Conservation (phyloP, 1,140 invertebrate species). For the Monochamus saltuarius region DNA sequence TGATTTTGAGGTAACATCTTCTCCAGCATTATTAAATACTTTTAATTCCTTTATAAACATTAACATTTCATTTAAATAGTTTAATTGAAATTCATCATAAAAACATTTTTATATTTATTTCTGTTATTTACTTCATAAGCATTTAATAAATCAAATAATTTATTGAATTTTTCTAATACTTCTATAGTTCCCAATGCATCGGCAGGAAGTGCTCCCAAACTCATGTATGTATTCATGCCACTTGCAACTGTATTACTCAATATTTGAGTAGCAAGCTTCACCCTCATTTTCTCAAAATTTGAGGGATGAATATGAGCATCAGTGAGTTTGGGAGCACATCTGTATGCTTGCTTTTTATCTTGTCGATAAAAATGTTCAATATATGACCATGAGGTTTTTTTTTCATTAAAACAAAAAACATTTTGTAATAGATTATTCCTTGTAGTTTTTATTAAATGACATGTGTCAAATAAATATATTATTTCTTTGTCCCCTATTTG, state of each 20-base stretch:
- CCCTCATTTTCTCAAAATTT: slow-evolving; percentile 7
- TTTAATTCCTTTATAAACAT: background rate
- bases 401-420: background rate
- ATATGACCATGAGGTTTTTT: background rate
- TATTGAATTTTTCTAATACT: background rate
- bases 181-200: background rate
- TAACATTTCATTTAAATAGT: too few species aligned
- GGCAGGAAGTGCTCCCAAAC: slow-evolving; percentile 1
- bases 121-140: background rate
- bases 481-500: too few species aligned
- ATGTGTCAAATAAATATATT: too few species aligned
- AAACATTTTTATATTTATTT: slow-evolving; percentile 1
- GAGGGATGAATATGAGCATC: background rate
- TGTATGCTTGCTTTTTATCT: background rate
- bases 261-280: slow-evolving; percentile 1
- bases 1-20: background rate
- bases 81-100: background rate
- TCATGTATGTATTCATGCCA: slow-evolving; percentile 3
- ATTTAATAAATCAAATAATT: slow-evolving; percentile 11
- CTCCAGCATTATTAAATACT: background rate
- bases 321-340: slow-evolving; percentile 13
- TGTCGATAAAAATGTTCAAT: background rate
- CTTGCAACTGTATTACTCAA: slow-evolving; percentile 8
- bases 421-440: slow-evolving; percentile 1
- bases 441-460: background rate